Base-by-base conservation (phyloP, 1,140 invertebrate genomes). In the Spodoptera frugiperda region DNA sequence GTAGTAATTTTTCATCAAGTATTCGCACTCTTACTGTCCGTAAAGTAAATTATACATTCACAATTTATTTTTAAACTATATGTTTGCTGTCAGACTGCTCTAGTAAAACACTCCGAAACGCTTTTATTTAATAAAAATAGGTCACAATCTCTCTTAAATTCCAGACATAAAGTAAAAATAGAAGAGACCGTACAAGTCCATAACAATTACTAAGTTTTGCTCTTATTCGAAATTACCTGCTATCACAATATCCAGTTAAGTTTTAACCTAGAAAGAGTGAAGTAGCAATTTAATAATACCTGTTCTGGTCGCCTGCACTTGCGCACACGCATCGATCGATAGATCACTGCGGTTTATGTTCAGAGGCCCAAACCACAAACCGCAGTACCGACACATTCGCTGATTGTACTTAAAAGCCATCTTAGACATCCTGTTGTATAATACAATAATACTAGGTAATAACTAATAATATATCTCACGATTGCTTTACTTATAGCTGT, bases 381-480 rank as follows among this genome's bases (percentile, higher is more conserved):
- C 71, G 48, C 65, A 1, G 25, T 14, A 53, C 48, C 48, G 49
- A 49, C 49, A 67, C 12, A 25, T 49, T 68, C 9, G 19, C 65
- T 68, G 65, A 3, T 21, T 33, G 21, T 21, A 68, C 65, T 68
- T 68, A 51, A 68, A 30, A 68, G 48, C 53, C 65, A 68, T 68
- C 44, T 25, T 33, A 53, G 65, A 68, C 49, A 68, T 68, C 65
- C 65, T 51, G 65, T 68, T 4, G 17, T 6, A 8, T 3, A 19
- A n/a, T n/a, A n/a, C n/a, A n/a, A n/a, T n/a, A n/a, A n/a, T n/a
- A n/a, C n/a, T n/a, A n/a, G n/a, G n/a, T n/a, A n/a, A 49, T n/a
- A 25, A 19, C 15, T 49, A 15, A 15, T 51, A 14, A n/a, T n/a
- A n/a, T 51, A 15, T 14, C 14, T 51, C 6, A n/a, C 6, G 12